Conservation (phyloP, 2,113 vertebrate species). For the Ovibos moschatus region DNA sequence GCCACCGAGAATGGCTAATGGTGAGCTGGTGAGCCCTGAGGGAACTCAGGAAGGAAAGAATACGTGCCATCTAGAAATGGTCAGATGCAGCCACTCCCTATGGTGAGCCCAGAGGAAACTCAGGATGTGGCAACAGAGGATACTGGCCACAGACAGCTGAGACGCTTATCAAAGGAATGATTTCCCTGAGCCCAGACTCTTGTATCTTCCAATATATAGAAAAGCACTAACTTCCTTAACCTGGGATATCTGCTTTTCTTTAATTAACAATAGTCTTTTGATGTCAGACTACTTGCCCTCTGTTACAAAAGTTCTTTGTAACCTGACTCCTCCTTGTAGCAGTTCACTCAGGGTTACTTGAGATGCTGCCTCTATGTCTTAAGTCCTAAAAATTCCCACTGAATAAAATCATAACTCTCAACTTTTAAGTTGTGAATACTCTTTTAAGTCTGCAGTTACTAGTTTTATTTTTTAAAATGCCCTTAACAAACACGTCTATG, state of each 20-base stretch:
- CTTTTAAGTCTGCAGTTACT: not conserved
- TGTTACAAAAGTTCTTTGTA: not conserved
- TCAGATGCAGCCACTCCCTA: not conserved
- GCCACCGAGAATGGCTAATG: not conserved
- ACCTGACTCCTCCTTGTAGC: not conserved
- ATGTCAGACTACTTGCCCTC: not conserved
- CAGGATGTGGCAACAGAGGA: not conserved
- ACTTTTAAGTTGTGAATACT: not conserved
- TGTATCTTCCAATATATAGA: not conserved
- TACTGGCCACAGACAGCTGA: not conserved
- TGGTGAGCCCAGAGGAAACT: not conserved
- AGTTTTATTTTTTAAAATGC: constrained; percentile 47
- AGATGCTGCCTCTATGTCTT: not conserved
- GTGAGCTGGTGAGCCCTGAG: not conserved
- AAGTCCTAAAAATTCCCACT: not conserved
- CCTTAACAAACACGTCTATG: not conserved
- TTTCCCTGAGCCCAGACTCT: not conserved
- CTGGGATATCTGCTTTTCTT: not conserved
- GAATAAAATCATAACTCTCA: not conserved
- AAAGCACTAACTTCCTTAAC: not conserved
- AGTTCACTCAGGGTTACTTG: not conserved
- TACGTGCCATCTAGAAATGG: not conserved
- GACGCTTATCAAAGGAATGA: not conserved
- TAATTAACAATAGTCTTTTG: not conserved
- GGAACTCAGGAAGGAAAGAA: not conserved